Percentiles rank a stretch among this genome's conserved stretches.
Evolutionary conservation across 2,888 invertebrate genomes (phyloP).

Genomic region (Mesorhabditis sp.): DNA sequence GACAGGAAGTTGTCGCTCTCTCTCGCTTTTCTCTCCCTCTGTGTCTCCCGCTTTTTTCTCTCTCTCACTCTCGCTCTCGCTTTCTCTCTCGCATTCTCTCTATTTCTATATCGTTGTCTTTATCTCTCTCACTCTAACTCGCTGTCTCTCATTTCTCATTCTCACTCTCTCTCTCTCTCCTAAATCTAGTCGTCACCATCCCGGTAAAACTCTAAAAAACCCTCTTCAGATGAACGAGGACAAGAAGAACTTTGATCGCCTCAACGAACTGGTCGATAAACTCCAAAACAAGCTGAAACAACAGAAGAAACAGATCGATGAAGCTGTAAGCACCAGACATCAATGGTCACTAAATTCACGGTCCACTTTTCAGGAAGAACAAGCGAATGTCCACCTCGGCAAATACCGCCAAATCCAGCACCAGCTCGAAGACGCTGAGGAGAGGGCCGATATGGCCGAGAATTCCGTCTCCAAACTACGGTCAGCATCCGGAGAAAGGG

Average conservation of each 20-base stretch:
- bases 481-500: constrained; percentile 26
- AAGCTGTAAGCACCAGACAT: constrained; percentile 50
- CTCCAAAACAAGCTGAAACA: constrained; percentile 62
- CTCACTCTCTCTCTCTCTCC: not conserved
- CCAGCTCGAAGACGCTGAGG: constrained; percentile 62
- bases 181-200: constrained; percentile 46
- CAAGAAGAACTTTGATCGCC: constrained; percentile 60
- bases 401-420: constrained; percentile 63
- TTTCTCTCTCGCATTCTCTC: too few relatives aligned
- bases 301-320: constrained; percentile 63
- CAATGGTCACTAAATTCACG: not conserved
- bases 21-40: too few relatives aligned
- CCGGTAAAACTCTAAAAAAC: not conserved
- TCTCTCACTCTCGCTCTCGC: too few relatives aligned
- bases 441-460: constrained; percentile 61
- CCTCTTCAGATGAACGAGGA: constrained; percentile 62
- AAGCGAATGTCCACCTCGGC: constrained; percentile 62
- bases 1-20: constrained; percentile 4
- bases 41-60: too few relatives aligned
- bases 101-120: too few relatives aligned
- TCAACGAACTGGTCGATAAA: constrained; percentile 61
- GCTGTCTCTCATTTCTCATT: not conserved
- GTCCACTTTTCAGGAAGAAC: constrained; percentile 54
- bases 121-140: not conserved
- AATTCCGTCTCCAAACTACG: constrained; percentile 60